phyloP scores from a whole-genome alignment of 2,888 invertebrate species.

The Biston betularia region DNA sequence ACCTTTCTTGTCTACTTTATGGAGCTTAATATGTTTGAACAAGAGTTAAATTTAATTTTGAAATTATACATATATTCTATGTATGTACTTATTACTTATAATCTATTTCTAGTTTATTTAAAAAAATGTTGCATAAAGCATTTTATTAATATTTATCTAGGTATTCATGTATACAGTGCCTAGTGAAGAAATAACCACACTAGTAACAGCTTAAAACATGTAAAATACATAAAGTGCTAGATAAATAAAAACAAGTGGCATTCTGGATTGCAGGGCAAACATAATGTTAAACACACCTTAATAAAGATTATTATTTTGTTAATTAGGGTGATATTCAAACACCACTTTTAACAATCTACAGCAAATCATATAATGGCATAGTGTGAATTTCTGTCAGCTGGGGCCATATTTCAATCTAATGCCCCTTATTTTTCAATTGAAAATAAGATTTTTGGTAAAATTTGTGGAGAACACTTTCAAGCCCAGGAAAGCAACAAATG shows the following conservation, averaged over 20 bases:
- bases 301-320: too few relatives aligned
- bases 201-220: background rate
- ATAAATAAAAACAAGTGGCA: background rate
- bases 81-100: background rate
- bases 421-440: too few relatives aligned
- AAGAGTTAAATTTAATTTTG: background rate
- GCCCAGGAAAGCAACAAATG: too few relatives aligned
- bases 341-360: too few relatives aligned
- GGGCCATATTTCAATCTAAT: too few relatives aligned
- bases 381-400: too few relatives aligned
- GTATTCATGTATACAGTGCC: background rate
- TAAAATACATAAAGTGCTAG: too few relatives aligned
- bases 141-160: background rate
- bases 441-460: too few relatives aligned
- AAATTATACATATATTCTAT: background rate
- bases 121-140: background rate
- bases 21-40: constrained; percentile 7
- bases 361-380: too few relatives aligned
- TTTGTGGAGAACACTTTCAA: too few relatives aligned
- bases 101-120: background rate
- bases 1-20: constrained; percentile 34
- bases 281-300: too few relatives aligned
- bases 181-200: background rate
- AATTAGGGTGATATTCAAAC: too few relatives aligned
- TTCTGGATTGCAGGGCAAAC: background rate